Conservation (phyloP, 2,888 invertebrate genomes). For the Seira ritae region DNA sequence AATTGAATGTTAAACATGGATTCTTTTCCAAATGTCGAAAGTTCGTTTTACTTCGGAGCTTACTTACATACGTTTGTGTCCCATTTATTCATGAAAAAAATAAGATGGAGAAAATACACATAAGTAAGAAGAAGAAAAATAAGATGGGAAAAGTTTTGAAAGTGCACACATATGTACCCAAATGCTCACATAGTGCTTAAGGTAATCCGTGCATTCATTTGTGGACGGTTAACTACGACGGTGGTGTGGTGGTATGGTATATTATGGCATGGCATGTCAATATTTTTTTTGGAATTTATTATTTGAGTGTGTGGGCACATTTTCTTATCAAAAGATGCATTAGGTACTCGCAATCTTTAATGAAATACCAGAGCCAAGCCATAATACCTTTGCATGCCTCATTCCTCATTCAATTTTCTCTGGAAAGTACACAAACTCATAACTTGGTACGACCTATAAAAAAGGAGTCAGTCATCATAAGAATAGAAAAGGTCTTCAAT, state of each 20-base stretch:
- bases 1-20: conserved; percentile 21
- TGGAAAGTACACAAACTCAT: not conserved
- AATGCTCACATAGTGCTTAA: not conserved
- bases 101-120: not conserved
- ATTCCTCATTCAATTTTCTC: not conserved
- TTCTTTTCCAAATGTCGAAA: conserved; percentile 16
- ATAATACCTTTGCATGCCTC: conserved; percentile 12
- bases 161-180: not conserved
- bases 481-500: conserved; percentile 14
- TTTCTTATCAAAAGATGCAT: conserved; percentile 18
- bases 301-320: conserved; percentile 17
- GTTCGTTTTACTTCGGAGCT: conserved; percentile 18
- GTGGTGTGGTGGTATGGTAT: too few relatives aligned
- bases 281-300: conserved; percentile 17
- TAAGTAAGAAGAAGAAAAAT: not conserved
- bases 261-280: too few relatives aligned
- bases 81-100: not conserved
- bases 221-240: not conserved
- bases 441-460: too few relatives aligned
- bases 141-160: not conserved
- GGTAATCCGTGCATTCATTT: not conserved
- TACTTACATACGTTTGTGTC: not conserved
- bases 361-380: conserved; percentile 13
- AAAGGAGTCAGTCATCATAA: too few relatives aligned
- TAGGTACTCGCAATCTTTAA: conserved; percentile 17